These are phyloP conservation scores for Laticauda laticaudata DNA, from an alignment of 2,113 vertebrate species.

Conservation along the genomic window DNA sequence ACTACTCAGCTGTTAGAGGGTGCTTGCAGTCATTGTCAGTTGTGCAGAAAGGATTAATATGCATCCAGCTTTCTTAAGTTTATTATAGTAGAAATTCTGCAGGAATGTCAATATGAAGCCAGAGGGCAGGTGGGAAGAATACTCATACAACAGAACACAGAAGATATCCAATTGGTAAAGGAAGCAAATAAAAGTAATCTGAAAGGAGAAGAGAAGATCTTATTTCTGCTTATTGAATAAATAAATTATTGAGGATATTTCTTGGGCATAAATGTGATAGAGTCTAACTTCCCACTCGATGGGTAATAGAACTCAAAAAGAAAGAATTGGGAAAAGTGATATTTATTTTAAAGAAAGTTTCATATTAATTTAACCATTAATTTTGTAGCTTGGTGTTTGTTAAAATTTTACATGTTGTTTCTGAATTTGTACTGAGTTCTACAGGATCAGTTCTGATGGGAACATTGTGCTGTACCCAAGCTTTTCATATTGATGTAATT, in stretches of 20 bases:
- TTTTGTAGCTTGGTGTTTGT: background rate
- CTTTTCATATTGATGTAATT: background rate
- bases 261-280: background rate
- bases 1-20: conserved; percentile 35
- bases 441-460: background rate
- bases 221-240: conserved; percentile 20
- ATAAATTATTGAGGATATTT: conserved; percentile 20
- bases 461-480: background rate
- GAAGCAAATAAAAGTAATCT: background rate
- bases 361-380: background rate
- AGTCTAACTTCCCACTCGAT: background rate
- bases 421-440: background rate
- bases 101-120: background rate
- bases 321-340: background rate
- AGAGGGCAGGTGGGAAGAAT: conserved; percentile 32
- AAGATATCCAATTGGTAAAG: background rate
- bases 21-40: conserved; percentile 37
- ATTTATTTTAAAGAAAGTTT: background rate
- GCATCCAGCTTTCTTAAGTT: conserved; percentile 24
- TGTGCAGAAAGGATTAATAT: conserved; percentile 41
- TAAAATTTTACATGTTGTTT: background rate
- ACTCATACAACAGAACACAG: background rate
- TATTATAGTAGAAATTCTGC: conserved; percentile 23
- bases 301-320: background rate
- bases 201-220: background rate